phyloP scores from a whole-genome alignment of 2,888 invertebrate genomes.

The Andrena marginata region DNA sequence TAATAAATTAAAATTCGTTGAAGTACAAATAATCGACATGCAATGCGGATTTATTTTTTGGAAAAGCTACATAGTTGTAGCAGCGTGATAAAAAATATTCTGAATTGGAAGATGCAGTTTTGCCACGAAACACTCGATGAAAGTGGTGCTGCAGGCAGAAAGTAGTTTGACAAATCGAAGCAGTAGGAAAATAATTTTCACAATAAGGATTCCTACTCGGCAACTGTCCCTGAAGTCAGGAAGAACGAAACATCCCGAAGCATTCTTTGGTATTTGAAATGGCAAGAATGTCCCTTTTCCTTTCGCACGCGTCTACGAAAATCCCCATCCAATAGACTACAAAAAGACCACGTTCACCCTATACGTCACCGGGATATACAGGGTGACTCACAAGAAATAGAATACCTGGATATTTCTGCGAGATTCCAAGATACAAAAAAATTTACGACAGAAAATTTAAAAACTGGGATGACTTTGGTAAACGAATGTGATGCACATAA shows the following conservation, averaged over 20 bases:
- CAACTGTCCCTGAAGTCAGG: background rate
- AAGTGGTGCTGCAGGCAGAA: background rate
- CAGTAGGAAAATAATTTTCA: background rate
- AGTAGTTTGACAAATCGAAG: background rate
- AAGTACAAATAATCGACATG: too few relatives aligned
- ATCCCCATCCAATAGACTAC: background rate
- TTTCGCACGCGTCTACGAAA: background rate
- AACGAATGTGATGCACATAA: too few relatives aligned
- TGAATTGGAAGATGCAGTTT: background rate
- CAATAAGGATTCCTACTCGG: background rate
- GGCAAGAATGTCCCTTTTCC: slow-evolving; percentile 4
- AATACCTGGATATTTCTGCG: background rate
- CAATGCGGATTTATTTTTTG: background rate
- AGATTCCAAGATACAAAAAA: too few relatives aligned
- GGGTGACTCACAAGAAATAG: background rate
- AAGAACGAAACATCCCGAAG: background rate
- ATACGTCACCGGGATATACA: background rate
- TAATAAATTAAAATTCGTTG: too few relatives aligned
- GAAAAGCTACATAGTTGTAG: background rate
- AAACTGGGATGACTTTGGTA: too few relatives aligned
- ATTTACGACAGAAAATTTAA: too few relatives aligned
- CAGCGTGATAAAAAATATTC: background rate
- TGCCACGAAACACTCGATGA: background rate
- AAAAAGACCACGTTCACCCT: background rate
- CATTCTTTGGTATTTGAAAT: background rate